Base-by-base conservation (phyloP, 2,888 invertebrate genomes). In the Cephus runcator region DNA sequence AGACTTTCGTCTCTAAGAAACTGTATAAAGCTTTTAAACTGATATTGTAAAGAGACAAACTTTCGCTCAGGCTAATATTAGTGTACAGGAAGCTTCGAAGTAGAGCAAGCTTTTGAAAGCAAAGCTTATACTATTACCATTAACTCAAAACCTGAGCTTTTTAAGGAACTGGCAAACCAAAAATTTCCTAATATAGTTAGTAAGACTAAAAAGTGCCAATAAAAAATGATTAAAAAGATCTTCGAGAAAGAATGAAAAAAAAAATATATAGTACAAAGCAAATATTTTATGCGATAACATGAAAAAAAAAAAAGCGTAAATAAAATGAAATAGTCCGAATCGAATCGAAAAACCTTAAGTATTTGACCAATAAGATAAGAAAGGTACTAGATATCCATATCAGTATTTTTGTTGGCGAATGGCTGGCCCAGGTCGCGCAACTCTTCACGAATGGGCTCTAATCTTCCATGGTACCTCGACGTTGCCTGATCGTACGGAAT, bases 381-480 rank as follows among this genome's bases (percentile, higher is more conserved):
- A 56, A 23, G 40, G 15, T 40, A 40, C 12, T 15, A 40, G 56
- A 23, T 56, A 56, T 56, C 56, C 56, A 56, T 56, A 56, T 6
- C 56, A 23, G 71, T 31, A 71, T 33, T 71, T 34, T 30, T 71
- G 71, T 71, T 31, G 71, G 71, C 71, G 71, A 71, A 77, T 69
- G 79, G 76, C 80, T 75, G 76, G 77, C 80, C 88, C 93, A 97
- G 97, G 97, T 92, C 95, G 97, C 91, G 97, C 97, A 80, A 95
- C 96, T 83, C 94, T 98, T 87, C 96, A 97, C 93, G 97, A 97
- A 91, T 98, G 98, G 98, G 96, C 97, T 81, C 94, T 98, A 91
- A 96, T 97, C 89, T 94, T 98, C 91, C 97, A 98, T 92, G 98
- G 98, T 86, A 98, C 98, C 79, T 95, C 93, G 81, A 93, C 92